A percentile compares a stretch with the other conserved stretches of the same genome.
phyloP scores from a whole-genome alignment of 1,140 invertebrate species.

The Bombus superbus region DNA sequence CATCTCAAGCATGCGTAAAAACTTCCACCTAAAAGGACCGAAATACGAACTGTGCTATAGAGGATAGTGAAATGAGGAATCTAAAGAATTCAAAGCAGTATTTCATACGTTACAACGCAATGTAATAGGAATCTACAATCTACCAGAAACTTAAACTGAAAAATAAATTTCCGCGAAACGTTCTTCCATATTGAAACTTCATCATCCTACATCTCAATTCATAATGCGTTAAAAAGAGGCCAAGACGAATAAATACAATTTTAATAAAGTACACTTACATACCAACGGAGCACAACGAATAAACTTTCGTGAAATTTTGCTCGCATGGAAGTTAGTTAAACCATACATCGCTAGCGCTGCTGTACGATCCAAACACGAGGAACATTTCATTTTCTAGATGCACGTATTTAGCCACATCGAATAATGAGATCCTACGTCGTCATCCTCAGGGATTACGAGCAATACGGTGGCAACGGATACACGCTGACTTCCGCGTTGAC shows the following conservation, averaged over 20 bases:
- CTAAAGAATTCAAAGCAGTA: background rate
- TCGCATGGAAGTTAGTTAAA: background rate
- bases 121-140: background rate
- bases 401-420: conserved; percentile 3
- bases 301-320: background rate
- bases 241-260: background rate
- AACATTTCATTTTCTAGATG: background rate
- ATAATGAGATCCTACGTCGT: background rate
- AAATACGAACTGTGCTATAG: no score
- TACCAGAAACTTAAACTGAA: background rate
- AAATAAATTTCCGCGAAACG: background rate
- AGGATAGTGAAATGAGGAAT: no score
- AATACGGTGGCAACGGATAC: background rate
- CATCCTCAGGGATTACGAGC: background rate
- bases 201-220: background rate
- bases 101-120: background rate
- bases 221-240: background rate
- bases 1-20: no score
- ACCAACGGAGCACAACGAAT: background rate
- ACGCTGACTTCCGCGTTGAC: background rate
- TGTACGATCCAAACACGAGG: background rate
- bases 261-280: background rate
- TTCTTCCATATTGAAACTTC: background rate
- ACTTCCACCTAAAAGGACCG: no score
- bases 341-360: background rate